Conservation (phyloP, 37 sponge, comb jelly and placozoan species). For the Lycopodina hypogea region DNA sequence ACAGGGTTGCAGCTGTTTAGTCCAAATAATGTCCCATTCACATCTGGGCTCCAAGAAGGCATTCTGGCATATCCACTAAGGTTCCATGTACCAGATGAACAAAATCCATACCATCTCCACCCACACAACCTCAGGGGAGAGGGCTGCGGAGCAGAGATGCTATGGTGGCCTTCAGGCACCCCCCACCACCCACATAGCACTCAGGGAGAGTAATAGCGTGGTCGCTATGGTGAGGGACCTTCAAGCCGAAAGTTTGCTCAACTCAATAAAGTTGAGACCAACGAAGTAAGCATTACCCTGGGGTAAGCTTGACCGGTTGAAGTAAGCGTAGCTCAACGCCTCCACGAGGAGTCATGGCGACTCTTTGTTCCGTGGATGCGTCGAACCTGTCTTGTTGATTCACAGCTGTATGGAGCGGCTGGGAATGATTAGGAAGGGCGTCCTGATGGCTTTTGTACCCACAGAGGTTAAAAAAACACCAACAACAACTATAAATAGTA, state of each 20-base stretch:
- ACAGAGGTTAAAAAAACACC: too few relatives aligned
- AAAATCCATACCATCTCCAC: slow-evolving; percentile 15
- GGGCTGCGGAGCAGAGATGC: slow-evolving; percentile 1
- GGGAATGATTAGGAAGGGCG: slow-evolving; percentile 7
- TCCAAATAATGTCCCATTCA: too few relatives aligned
- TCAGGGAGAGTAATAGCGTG: slow-evolving; percentile 58
- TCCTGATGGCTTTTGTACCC: too few relatives aligned
- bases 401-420: slow-evolving; percentile 25
- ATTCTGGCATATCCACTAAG: too few relatives aligned
- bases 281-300: slow-evolving; percentile 20
- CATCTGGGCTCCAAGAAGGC: too few relatives aligned
- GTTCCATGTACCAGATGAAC: not conserved
- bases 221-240: slow-evolving; percentile 50
- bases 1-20: too few relatives aligned
- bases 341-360: not conserved
- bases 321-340: slow-evolving; percentile 21
- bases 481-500: too few relatives aligned
- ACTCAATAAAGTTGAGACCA: not conserved
- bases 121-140: not conserved
- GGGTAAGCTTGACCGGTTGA: not conserved
- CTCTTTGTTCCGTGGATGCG: not conserved
- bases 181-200: slow-evolving; percentile 62
- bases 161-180: slow-evolving; percentile 43
- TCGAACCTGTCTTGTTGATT: not conserved
- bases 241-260: slow-evolving; percentile 23